Evolutionary conservation across 1,140 invertebrate genomes (phyloP).

Genomic region (Steinernema feltiae): DNA sequence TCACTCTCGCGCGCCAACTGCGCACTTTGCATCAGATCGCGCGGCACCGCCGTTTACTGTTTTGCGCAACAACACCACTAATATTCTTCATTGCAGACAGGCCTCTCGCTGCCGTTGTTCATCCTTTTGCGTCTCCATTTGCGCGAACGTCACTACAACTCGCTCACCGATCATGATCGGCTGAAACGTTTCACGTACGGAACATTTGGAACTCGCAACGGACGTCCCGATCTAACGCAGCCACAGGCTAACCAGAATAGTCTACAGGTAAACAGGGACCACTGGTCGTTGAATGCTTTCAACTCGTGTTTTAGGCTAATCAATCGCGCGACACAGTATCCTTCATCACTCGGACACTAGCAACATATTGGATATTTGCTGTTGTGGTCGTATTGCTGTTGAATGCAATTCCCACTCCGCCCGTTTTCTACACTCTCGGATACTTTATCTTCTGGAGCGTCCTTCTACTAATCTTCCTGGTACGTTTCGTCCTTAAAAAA

Average conservation of each 20-base stretch:
- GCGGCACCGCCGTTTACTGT: no score
- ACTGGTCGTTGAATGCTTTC: neutral
- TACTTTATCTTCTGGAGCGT: slow-evolving; percentile 47
- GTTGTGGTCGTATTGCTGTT: slow-evolving; percentile 47
- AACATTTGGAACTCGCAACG: slow-evolving; percentile 43
- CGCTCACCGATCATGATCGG: slow-evolving; percentile 46
- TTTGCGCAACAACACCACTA: neutral
- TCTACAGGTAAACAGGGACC: neutral
- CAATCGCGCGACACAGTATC: neutral
- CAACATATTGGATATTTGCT: slow-evolving; percentile 50
- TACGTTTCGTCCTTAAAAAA: neutral
- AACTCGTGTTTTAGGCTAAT: neutral
- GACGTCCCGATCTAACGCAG: neutral
- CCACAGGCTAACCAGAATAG: neutral
- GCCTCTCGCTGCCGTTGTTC: slow-evolving; percentile 51
- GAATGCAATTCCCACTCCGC: slow-evolving; percentile 32
- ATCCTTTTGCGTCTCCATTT: slow-evolving; percentile 51
- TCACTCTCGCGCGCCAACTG: neutral
- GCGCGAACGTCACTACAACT: slow-evolving; percentile 53
- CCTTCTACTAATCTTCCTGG: slow-evolving; percentile 38
- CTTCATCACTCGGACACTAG: slow-evolving; percentile 25
- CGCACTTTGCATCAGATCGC: no score
- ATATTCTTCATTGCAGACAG: slow-evolving; percentile 37
- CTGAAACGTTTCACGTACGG: slow-evolving; percentile 41
- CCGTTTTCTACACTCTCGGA: slow-evolving; percentile 44